Conservation (phyloP, 2,797 vertebrate genomes). For the Sphenodon punctatus region DNA sequence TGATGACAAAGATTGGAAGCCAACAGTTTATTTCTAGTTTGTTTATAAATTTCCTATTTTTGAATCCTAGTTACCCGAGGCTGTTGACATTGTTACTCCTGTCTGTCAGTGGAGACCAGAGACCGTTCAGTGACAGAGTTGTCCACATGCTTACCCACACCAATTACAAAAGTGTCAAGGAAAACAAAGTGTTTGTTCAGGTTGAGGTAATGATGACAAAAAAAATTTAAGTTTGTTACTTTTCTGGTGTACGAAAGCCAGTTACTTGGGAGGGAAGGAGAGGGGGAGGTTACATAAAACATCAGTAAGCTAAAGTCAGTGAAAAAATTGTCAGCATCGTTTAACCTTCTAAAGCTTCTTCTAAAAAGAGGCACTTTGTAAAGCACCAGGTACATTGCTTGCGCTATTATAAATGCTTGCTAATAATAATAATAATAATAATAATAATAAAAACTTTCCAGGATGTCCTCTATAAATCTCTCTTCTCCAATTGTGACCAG, state of each 20-base stretch:
- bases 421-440: no score
- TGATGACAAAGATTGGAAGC: conserved; percentile 4
- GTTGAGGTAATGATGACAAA: conserved; percentile 35
- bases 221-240: not conserved
- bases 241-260: not conserved
- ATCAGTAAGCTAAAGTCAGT: not conserved
- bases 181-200: conserved; percentile 49
- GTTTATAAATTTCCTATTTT: conserved; percentile 62
- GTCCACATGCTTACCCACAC: not conserved
- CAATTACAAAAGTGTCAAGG: conserved; percentile 28
- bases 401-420: no score
- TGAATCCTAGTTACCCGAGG: conserved; percentile 54
- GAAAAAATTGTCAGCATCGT: not conserved
- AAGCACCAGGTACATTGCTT: no score
- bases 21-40: conserved; percentile 49
- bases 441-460: conserved; percentile 3
- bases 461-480: not conserved
- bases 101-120: conserved; percentile 35
- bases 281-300: not conserved
- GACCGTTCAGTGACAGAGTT: conserved; percentile 38
- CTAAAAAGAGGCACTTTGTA: no score
- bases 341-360: conserved; percentile 1
- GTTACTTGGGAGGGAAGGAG: not conserved
- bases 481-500: not conserved
- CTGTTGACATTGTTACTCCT: conserved; percentile 45